These are phyloP conservation scores for Hydrozoanthus gracilis DNA, from an alignment of 92 coral and sea anemone species.

Conservation along the genomic window DNA sequence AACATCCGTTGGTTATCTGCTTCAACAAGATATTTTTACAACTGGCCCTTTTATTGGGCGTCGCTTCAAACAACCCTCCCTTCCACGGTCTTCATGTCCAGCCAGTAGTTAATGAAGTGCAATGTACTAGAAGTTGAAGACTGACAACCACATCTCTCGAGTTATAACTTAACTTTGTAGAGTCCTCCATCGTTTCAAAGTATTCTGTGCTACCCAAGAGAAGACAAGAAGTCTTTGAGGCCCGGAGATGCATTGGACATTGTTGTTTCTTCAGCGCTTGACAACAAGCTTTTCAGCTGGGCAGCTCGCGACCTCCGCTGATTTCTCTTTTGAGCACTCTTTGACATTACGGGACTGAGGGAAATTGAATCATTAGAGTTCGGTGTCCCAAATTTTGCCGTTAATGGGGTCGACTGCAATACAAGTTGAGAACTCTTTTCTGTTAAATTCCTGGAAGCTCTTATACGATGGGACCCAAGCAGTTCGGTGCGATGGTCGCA, in stretches of 20 bases:
- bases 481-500: slow-evolving; percentile 15
- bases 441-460: background rate
- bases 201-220: background rate
- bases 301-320: slow-evolving; percentile 6
- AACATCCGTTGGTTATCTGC: no score
- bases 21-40: no score
- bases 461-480: background rate
- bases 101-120: no score
- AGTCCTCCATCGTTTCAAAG: background rate
- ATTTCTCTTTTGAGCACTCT: slow-evolving; percentile 31
- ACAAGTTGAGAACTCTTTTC: background rate
- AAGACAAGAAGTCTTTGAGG: slow-evolving; percentile 36
- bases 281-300: slow-evolving; percentile 24
- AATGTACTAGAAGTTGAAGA: no score
- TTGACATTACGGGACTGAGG: background rate
- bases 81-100: no score
- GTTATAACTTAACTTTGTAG: background rate
- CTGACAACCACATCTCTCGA: no score
- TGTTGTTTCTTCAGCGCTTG: slow-evolving; percentile 4
- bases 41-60: no score
- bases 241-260: background rate
- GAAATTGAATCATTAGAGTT: background rate
- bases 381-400: background rate
- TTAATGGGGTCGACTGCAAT: background rate
- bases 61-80: no score